phyloP scores from a whole-genome alignment of 2,888 invertebrate species.

The Abrostola tripartita region DNA sequence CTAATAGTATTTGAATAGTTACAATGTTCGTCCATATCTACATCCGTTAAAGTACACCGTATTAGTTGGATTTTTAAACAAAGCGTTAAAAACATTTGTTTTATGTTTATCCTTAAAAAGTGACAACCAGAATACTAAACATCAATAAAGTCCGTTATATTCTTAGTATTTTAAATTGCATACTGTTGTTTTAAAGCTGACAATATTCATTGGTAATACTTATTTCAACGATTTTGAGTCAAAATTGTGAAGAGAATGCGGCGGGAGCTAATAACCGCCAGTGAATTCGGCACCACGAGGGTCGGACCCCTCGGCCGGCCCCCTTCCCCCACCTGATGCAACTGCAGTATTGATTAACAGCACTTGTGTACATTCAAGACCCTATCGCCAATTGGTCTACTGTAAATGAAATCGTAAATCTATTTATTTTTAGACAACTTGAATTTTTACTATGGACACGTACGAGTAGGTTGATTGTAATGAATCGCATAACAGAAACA shows the following conservation, averaged over 20 bases:
- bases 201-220: conserved; percentile 10
- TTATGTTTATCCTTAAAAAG: conserved; percentile 22
- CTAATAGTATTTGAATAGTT: conserved; percentile 43
- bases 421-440: conserved; percentile 11
- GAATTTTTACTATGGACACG: background rate
- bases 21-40: conserved; percentile 48
- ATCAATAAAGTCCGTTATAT: conserved; percentile 4
- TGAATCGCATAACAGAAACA: no score
- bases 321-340: conserved; percentile 72
- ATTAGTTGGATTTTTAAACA: conserved; percentile 43
- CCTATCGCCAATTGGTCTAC: conserved; percentile 55
- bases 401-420: conserved; percentile 34
- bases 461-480: no score
- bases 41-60: conserved; percentile 41
- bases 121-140: conserved; percentile 42
- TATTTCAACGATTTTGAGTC: conserved; percentile 26
- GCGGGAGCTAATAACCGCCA: conserved; percentile 62
- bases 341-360: conserved; percentile 85
- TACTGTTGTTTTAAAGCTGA: conserved; percentile 6
- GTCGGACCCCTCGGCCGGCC: conserved; percentile 68
- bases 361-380: conserved; percentile 64
- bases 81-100: conserved; percentile 26
- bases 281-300: conserved; percentile 73
- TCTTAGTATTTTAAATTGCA: conserved; percentile 20
- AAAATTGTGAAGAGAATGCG: conserved; percentile 42